These are phyloP conservation scores for Xiphophorus maculatus DNA, from an alignment of 2,113 vertebrate species.

Conservation along the genomic window DNA sequence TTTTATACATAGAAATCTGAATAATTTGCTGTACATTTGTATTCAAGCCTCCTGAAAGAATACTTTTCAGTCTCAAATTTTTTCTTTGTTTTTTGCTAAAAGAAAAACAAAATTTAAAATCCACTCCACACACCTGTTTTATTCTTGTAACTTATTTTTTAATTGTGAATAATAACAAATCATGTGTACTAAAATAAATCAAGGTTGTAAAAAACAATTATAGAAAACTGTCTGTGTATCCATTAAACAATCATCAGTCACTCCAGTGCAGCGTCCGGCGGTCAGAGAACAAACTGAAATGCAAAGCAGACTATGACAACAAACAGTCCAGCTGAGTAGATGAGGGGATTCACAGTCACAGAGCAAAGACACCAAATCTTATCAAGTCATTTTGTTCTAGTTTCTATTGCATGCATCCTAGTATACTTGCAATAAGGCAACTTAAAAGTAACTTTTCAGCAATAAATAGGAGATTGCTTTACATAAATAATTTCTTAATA, in stretches of 20 bases:
- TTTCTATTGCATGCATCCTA: no score
- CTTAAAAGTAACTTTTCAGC: no score
- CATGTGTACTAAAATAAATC: constrained; percentile 61
- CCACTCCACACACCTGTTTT: neutral
- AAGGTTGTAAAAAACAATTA: constrained; percentile 21
- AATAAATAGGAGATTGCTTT: no score
- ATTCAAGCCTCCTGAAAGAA: no score
- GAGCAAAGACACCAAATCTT: no score
- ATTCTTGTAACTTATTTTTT: constrained; percentile 17
- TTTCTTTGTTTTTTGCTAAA: neutral
- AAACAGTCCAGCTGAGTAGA: neutral
- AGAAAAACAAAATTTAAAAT: neutral
- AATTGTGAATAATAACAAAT: constrained; percentile 37
- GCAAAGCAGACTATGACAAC: neutral
- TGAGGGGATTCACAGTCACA: constrained; percentile 44
- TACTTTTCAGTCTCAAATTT: neutral
- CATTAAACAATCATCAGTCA: constrained; percentile 15
- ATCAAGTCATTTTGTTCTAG: no score
- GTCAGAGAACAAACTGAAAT: constrained; percentile 21
- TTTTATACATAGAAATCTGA: no score
- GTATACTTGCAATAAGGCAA: no score
- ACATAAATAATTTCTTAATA: no score
- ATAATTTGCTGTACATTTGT: no score
- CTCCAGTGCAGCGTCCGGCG: neutral
- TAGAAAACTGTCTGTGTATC: constrained; percentile 44